These are phyloP conservation scores for Aldabrachelys gigantea DNA, from an alignment of 2,113 vertebrate genomes.

Conservation along the genomic window DNA sequence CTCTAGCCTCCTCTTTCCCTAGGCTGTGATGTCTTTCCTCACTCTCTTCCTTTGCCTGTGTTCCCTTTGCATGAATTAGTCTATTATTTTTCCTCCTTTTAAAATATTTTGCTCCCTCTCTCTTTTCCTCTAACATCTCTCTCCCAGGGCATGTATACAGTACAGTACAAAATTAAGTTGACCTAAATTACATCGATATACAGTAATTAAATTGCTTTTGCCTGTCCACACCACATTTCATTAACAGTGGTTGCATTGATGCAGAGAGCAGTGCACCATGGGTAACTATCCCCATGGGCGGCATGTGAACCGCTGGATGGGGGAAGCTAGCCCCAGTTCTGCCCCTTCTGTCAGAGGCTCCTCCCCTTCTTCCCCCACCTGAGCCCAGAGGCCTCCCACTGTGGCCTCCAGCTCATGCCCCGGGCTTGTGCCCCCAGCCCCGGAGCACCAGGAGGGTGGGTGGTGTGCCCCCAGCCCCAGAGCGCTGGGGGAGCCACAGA, in stretches of 20 bases:
- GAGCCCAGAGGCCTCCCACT: too few relatives aligned
- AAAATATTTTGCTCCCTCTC: neutral
- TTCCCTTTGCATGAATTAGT: neutral
- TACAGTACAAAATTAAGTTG: neutral
- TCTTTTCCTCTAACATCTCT: neutral
- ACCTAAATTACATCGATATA: neutral
- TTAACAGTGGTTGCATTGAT: neutral
- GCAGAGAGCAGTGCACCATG: neutral
- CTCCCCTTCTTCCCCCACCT: too few relatives aligned
- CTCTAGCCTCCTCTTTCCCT: neutral
- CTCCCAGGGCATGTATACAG: neutral
- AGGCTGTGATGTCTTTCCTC: neutral
- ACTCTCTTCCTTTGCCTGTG: neutral
- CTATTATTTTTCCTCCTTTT: neutral
- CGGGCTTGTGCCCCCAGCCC: too few relatives aligned
- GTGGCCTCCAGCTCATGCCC: too few relatives aligned
- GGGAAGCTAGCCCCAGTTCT: too few relatives aligned
- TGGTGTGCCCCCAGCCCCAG: too few relatives aligned
- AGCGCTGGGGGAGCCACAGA: too few relatives aligned
- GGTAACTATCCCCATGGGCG: neutral
- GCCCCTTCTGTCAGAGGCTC: too few relatives aligned
- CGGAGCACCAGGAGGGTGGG: too few relatives aligned
- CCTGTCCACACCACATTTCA: neutral
- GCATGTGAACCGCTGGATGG: too few relatives aligned
- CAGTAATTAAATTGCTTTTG: neutral